phyloP scores from a whole-genome alignment of 2,797 vertebrate genomes.

The Zalophus californianus region DNA sequence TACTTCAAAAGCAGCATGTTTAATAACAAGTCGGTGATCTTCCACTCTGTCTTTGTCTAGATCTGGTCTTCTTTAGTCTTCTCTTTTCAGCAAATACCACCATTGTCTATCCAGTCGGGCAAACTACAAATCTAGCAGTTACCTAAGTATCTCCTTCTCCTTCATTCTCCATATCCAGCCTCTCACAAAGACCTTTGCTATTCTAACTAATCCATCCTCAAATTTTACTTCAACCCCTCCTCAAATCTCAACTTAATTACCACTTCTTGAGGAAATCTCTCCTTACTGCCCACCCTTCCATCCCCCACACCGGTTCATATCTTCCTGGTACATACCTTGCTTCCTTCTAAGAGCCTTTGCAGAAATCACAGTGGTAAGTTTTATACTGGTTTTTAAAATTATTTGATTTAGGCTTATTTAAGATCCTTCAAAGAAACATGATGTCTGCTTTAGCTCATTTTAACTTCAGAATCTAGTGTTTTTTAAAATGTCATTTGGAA shows the following conservation, averaged over 20 bases:
- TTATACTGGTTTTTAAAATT: neutral
- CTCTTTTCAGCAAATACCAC: neutral
- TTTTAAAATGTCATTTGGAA: neutral
- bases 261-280: neutral
- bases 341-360: neutral
- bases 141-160: neutral
- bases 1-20: neutral
- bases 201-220: neutral
- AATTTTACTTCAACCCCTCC: neutral
- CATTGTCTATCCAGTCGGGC: neutral
- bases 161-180: neutral
- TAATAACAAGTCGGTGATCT: neutral
- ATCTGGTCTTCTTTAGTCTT: neutral
- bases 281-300: accelerated
- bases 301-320: neutral
- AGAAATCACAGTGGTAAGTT: neutral
- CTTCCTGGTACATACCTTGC: neutral
- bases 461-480: neutral
- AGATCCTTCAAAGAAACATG: neutral
- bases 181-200: neutral
- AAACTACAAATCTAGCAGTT: neutral
- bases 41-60: neutral
- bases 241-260: neutral
- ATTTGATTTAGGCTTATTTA: neutral
- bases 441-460: constrained; percentile 11